phyloP scores from a whole-genome alignment of 2,113 vertebrate genomes.

The Tonatia bakeri region DNA sequence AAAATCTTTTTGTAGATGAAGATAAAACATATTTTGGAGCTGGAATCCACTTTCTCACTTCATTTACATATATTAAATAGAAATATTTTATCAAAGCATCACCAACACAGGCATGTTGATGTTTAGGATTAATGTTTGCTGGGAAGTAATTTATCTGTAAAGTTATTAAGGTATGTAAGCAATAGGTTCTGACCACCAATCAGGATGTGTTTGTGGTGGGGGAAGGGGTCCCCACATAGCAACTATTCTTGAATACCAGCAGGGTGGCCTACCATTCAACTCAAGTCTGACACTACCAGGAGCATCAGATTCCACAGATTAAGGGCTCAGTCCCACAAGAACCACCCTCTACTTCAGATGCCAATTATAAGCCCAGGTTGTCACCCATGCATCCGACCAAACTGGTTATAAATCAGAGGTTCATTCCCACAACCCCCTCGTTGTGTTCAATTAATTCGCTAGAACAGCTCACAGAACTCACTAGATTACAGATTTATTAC shows the following conservation, averaged over 20 bases:
- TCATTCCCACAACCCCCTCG: background rate
- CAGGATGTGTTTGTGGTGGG: background rate
- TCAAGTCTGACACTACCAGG: background rate
- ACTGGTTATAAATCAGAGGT: background rate
- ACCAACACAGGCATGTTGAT: background rate
- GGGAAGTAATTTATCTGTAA: background rate
- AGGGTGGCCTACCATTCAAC: background rate
- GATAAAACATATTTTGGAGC: background rate
- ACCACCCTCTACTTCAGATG: background rate
- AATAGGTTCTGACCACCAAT: background rate
- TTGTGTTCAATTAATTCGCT: background rate
- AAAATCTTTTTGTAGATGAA: background rate
- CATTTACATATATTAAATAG: background rate
- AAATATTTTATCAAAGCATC: slow-evolving; percentile 13
- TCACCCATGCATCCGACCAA: background rate
- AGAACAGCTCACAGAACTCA: background rate
- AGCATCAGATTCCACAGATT: background rate
- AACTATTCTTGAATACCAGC: background rate
- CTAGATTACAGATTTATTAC: background rate
- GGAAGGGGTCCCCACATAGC: background rate
- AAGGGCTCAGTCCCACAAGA: background rate
- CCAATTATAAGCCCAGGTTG: background rate
- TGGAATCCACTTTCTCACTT: background rate
- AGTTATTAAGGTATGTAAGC: background rate
- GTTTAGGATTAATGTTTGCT: background rate